phyloP scores from a whole-genome alignment of 2,797 vertebrate species.

The Coendou prehensilis region DNA sequence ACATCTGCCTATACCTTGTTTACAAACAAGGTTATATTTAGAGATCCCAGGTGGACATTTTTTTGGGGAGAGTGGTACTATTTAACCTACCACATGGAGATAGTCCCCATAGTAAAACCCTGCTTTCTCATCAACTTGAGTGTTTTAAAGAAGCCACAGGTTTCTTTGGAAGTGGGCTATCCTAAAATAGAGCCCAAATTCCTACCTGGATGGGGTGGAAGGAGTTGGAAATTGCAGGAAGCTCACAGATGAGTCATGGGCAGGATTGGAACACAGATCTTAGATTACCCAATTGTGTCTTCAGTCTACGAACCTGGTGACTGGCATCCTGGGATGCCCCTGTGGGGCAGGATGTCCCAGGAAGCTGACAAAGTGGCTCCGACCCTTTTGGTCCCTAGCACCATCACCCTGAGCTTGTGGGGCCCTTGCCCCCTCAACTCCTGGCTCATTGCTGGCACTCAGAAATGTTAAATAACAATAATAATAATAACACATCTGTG shows the following conservation, averaged over 20 bases:
- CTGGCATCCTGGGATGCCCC: not conserved
- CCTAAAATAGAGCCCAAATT: not conserved
- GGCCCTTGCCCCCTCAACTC: not conserved
- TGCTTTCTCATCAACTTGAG: not conserved
- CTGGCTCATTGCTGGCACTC: conserved; percentile 48
- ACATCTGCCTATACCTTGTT: not conserved
- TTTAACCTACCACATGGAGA: not conserved
- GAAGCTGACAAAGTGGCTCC: not conserved
- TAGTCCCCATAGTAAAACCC: not conserved
- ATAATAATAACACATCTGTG: conserved; percentile 83
- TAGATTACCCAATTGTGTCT: not conserved
- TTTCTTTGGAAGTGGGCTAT: not conserved
- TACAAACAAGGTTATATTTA: not conserved
- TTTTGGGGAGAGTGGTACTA: not conserved
- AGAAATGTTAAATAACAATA: conserved; percentile 86
- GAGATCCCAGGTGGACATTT: not conserved
- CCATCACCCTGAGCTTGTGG: not conserved
- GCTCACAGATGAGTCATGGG: not conserved
- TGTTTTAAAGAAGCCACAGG: not conserved
- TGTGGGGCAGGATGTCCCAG: not conserved
- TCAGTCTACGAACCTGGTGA: not conserved
- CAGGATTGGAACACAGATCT: not conserved
- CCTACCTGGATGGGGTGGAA: not conserved
- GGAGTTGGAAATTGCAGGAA: not conserved
- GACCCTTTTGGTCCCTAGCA: accelerated